Evolutionary conservation across 1,140 invertebrate species (phyloP), one percentile per base, ranked within the genome.

Genomic region (Leptopilina boulardi): DNA sequence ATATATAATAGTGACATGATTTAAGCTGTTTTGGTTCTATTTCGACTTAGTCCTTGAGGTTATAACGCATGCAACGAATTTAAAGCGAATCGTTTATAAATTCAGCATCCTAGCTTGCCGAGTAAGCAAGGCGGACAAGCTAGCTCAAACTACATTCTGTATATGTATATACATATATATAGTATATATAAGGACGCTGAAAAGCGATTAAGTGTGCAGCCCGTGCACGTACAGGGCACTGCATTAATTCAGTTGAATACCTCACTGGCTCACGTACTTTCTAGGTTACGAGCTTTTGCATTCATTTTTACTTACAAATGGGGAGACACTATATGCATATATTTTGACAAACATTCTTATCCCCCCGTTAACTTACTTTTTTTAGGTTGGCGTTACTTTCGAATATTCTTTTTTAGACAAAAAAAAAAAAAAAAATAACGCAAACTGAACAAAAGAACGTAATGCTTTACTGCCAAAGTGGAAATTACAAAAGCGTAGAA

Each of bases 1-100:
- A 34, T 26, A 3, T 15, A 30, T 38, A 38, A 38, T 10, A 66
- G 26, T 30, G 26, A 13, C 11, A 66, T n/a, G 11, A 11, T 11
- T 30, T 23, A 66, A 66, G 26, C 23, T 66, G 21, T n/a, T 30
- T 66, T 15, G 13, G 59, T 34, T 66, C 59, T 66, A 66, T 30
- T 30, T 30, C 23, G 26, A 30, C 15, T 15, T n/a, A 30, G 59
- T 66, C 13, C 59, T 66, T 54, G 44, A 15, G 38, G 71, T n/a
- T n/a, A 9, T 73, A 78, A 78, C 75, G 38, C 18, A 78, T 78
- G 71, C 70, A 47, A 59, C 73, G 51, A 79, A 79, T 80, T 73
- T 59, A 71, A 74, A 77, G 47, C 47, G 11, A n/a, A 18, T 41
- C 15, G 54, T 70, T 80, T 77, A 74, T 75, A 54, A 73, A 75